Evolutionary conservation across 2,797 vertebrate species (phyloP), one percentile per base, ranked within the genome.

Genomic region (Ceryle rudis): DNA sequence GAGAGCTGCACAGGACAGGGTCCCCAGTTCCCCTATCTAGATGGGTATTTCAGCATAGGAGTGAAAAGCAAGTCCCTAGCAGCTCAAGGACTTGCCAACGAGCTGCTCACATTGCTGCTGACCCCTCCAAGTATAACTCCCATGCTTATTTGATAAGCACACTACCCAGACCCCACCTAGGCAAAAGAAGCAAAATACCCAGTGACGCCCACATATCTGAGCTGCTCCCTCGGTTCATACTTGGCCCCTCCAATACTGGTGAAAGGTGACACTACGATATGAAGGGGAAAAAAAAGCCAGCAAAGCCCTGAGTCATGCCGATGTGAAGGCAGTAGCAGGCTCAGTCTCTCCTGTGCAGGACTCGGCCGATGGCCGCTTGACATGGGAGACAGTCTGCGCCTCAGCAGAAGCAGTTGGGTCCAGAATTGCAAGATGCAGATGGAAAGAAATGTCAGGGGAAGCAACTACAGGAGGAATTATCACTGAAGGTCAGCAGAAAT

Each of bases 251-350:
- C 37, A 19, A 5, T 12, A 25, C 19, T 33, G 49, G 44, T 79
- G 71, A 95, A 81, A 95, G 64, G n/a, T 86, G 81, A 89, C 26
- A n/a, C 16, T 37, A 6, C 4, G 15, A 8, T 29, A 57, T 54
- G 55, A 46, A 67, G 23, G 7, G 28, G 29, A 37, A 51, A 29
- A 54, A 31, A 54, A 31, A 21, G 8, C 11, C 19, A 23, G 6
- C 31, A 70, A 21, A 78, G 31, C 13, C 19, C 52, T 46, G 77
- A 91, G 54, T 88, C 79, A 75, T 2, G 3, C 21, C 62, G 44
- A 44, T 51, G 57, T 0, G 6, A 88, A 46, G 65, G 57, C 23
- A 33, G 5, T 26, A 61, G 23, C 49, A 64, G 52, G 29, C 42
- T 89, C 37, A 16, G 20, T 46, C 35, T 77, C 54, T 39, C 22